Base-by-base conservation (phyloP, 1,140 invertebrate species). In the Ladona fulva region DNA sequence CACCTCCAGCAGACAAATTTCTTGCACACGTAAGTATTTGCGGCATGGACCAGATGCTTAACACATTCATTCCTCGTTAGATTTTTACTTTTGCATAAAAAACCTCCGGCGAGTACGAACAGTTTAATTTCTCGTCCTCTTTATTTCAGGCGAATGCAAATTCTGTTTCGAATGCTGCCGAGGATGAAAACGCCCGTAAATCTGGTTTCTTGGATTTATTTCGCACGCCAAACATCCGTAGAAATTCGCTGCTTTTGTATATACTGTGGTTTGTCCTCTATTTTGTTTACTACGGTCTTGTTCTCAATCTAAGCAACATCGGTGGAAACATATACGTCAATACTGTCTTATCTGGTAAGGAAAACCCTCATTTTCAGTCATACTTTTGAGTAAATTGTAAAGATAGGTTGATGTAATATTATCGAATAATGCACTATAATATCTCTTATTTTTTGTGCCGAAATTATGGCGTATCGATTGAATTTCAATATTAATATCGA, bases 221-320 rank as follows among this genome's bases (percentile, higher is more conserved):
- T 80, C 87, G 87, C 76, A 88, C 87, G 44, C 86, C 87, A 77
- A 84, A 87, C 59, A 86, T 92, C 80, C 83, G 90, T n/a, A 89
- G 89, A 80, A 89, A 89, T 75, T 91, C 91, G 0, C 85, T 92
- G 19, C 89, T 90, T 78, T 85, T 92, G 16, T 90, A 91, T 74
- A 82, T 91, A 73, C 89, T 90, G 77, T 93, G 92, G 92, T 92
- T 92, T 83, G 87, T 89, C 52, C 90, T 92, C 82, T 92, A 92
- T 79, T 87, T 92, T 25, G 90, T 91, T 5, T 93, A 93, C 82
- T 93, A 93, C 79, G 91, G 91, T 12, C 84, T 93, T 10, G 87
- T 92, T 42, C 83, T 93, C 24, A 93, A 93, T 80, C 87, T 92
- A 79, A 89, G 88, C 59, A 91, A 91, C 78, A 90, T 92, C 77